phyloP scores from a whole-genome alignment of 1,140 invertebrate species.

The Ylistrum balloti region DNA sequence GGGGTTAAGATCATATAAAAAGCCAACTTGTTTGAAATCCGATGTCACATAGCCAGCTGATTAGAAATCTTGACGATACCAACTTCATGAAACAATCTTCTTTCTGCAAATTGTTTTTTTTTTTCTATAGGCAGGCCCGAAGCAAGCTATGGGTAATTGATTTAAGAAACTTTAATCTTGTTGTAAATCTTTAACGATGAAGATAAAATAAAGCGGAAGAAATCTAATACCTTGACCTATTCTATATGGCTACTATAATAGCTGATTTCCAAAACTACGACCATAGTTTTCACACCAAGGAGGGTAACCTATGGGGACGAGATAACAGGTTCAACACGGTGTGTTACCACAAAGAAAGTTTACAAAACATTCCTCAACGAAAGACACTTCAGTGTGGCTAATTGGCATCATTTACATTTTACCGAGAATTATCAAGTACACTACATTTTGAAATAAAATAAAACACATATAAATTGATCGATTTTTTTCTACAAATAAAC shows the following conservation, averaged over 20 bases:
- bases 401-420: conserved; percentile 36
- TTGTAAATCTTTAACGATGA: conserved; percentile 39
- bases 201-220: conserved; percentile 39
- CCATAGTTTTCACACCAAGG: conserved; percentile 37
- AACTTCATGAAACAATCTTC: conserved; percentile 7
- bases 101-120: conserved; percentile 35
- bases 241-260: conserved; percentile 24
- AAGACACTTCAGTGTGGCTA: conserved; percentile 9
- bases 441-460: conserved; percentile 29
- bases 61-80: conserved; percentile 9
- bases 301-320: neutral
- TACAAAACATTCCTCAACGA: neutral
- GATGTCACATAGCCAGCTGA: conserved; percentile 15
- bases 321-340: neutral
- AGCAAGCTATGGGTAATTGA: neutral
- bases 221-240: conserved; percentile 28
- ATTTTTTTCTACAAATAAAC: conserved; percentile 33
- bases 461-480: conserved; percentile 13
- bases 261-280: conserved; percentile 20
- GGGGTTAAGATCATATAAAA: conserved; percentile 39
- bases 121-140: conserved; percentile 7
- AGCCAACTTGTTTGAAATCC: conserved; percentile 18
- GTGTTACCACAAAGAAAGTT: conserved; percentile 1
- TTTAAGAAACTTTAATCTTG: conserved; percentile 40
- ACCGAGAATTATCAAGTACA: conserved; percentile 9